Evolutionary conservation across 2,888 invertebrate genomes (phyloP).

Genomic region (Drosophila atripex): DNA sequence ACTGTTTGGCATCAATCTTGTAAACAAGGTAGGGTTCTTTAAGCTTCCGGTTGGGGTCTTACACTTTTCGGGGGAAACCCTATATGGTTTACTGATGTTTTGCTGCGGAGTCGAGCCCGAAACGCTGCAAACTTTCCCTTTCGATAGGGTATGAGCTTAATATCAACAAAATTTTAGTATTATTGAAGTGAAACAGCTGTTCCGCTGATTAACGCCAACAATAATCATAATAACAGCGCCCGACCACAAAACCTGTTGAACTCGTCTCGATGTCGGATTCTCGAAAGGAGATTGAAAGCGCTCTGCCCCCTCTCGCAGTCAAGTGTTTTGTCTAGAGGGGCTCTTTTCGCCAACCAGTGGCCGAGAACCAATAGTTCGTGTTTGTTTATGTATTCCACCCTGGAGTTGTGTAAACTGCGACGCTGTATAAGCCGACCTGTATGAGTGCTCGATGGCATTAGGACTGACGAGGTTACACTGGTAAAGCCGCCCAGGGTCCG

Average conservation of each 20-base stretch:
- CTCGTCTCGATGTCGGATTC: conserved; percentile 18
- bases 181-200: conserved; percentile 28
- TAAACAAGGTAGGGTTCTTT: too few relatives aligned
- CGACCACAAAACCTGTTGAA: conserved; percentile 30
- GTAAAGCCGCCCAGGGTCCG: background rate
- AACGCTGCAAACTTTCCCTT: background rate
- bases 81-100: too few relatives aligned
- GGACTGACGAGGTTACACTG: conserved; percentile 65
- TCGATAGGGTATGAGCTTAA: background rate
- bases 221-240: conserved; percentile 13
- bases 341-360: too few relatives aligned
- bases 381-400: background rate
- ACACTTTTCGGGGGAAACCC: too few relatives aligned
- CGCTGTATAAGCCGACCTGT: too few relatives aligned
- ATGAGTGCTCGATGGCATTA: conserved; percentile 6
- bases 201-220: conserved; percentile 22
- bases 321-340: conserved; percentile 2
- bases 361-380: background rate
- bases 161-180: conserved; percentile 14
- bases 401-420: too few relatives aligned
- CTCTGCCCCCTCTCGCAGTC: background rate
- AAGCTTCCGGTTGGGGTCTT: too few relatives aligned
- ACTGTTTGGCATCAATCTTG: too few relatives aligned
- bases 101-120: background rate
- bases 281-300: conserved; percentile 29